These are phyloP conservation scores for Emydoidea blandingii DNA, from an alignment of 2,797 vertebrate species.

Conservation along the genomic window DNA sequence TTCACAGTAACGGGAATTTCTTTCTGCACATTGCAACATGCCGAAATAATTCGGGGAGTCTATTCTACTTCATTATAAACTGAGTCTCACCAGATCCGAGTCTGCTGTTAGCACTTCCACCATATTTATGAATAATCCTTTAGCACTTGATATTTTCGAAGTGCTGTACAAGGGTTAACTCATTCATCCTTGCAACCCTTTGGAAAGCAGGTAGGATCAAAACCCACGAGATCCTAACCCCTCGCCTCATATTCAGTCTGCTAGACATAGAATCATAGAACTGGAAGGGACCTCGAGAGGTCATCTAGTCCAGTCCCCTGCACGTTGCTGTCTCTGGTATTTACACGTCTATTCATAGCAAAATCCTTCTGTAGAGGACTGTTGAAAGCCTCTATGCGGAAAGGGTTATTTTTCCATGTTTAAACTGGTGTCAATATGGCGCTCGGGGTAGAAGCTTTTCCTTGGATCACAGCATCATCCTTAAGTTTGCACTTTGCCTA, in stretches of 20 bases:
- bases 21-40: background rate
- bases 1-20: background rate
- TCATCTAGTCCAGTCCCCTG: too few relatives aligned
- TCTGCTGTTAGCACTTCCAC: background rate
- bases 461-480: background rate
- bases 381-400: background rate
- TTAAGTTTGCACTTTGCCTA: background rate
- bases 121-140: background rate
- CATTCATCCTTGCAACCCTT: background rate
- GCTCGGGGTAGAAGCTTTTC: background rate
- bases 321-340: background rate
- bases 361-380: background rate
- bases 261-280: too few relatives aligned
- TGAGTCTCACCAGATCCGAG: fast-evolving
- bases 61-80: background rate
- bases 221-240: background rate
- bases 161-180: background rate
- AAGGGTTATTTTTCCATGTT: background rate
- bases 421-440: background rate
- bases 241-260: background rate
- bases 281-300: too few relatives aligned
- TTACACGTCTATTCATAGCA: background rate
- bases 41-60: background rate
- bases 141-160: background rate
- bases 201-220: background rate